Base-by-base conservation (phyloP, 2,888 invertebrate genomes). In the Ornithoptera alexandrae region DNA sequence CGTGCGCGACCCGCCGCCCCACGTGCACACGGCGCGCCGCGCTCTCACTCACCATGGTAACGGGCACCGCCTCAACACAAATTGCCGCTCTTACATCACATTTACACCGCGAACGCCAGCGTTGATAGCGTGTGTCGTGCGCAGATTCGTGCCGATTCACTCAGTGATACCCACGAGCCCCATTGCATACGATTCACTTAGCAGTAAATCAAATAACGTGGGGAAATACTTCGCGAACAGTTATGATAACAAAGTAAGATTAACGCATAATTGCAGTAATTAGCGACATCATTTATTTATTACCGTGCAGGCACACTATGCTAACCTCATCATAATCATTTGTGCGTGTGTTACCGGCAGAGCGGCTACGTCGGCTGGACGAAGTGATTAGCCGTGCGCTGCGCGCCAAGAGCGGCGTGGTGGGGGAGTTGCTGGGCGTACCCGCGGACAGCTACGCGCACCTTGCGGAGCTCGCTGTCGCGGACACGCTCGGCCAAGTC, bases 341-440 rank as follows among this genome's bases (percentile, higher is more conserved):
- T 39, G 39, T 8, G 10, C 6, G 39, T 39, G 39, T 39, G 39
- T 39, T 39, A 39, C 39, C 39, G 39, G 39, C 79, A 90, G 93
- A 92, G 70, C 89, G 88, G 0, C 86, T 92, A 1, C 86, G 90
- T 0, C 88, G 91, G 0, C 80, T 92, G 39, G 92, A 93, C 82
- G 84, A 74, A 20, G 83, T 84, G 67, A 85, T 93, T 4, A 61
- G 76, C 0, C 78, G 80, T 18, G 87, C 88, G 0, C 77, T 93
- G 59, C 76, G 78, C 5, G 90, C 87, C 67, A 91, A 90, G 84
- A 79, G 82, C 64, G 73, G 74, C 2, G 74, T 87, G 1, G 90
- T 90, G 73, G 85, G 80, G 2, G 77, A 78, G 3, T 72, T 83
- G 74, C 76, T 92, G 72, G 87, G 87, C 17, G 84, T 90, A 42